Conservation (phyloP, 2,113 vertebrate genomes). For the Chionomys nivalis region DNA sequence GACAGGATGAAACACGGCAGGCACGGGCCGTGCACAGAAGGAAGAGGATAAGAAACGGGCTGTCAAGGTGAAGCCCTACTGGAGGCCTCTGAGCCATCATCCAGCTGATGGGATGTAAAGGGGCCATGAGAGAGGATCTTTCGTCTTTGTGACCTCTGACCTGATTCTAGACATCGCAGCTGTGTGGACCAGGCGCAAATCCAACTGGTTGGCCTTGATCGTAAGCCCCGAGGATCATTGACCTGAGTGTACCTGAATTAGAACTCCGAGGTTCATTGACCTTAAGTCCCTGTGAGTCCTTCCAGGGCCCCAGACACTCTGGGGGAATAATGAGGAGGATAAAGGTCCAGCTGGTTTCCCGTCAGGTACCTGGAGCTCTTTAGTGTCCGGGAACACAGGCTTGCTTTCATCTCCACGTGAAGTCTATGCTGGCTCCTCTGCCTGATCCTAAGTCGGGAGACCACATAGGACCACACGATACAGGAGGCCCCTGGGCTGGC, state of each 20-base stretch:
- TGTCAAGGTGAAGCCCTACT: background rate
- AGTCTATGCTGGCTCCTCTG: background rate
- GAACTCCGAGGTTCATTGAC: background rate
- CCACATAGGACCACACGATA: background rate
- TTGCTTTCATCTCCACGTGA: background rate
- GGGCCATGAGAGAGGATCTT: background rate
- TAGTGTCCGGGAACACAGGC: too few relatives aligned
- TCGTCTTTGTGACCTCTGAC: background rate
- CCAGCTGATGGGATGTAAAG: background rate
- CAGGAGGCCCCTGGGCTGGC: background rate
- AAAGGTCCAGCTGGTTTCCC: background rate
- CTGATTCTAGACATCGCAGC: background rate
- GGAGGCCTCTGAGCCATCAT: too few relatives aligned
- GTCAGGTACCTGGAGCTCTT: background rate
- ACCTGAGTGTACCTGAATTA: background rate
- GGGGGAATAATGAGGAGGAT: background rate
- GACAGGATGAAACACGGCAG: background rate
- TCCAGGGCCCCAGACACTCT: background rate
- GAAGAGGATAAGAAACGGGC: background rate
- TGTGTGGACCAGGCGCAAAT: background rate
- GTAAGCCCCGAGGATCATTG: background rate
- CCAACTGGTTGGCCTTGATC: background rate
- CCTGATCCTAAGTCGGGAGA: background rate
- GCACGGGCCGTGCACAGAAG: background rate
- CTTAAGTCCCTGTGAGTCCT: background rate